Base-by-base conservation (phyloP, 2,888 invertebrate species). In the Perizoma affinitatum region DNA sequence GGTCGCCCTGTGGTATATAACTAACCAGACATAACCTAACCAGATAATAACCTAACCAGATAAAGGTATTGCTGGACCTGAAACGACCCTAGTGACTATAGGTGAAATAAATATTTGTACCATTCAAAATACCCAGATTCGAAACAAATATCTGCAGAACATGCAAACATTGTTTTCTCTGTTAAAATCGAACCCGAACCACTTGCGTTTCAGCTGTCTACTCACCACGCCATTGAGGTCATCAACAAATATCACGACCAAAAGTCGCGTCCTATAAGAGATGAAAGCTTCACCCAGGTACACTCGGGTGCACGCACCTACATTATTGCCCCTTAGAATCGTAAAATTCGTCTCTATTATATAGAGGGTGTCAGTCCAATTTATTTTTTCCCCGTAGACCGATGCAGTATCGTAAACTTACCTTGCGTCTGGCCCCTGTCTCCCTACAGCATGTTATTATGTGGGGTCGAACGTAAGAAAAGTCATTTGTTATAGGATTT, bases 311-410 rank as follows among this genome's bases (percentile, higher is more conserved):
- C 60, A 56, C 52, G 56, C 62, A 60, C 58, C 55, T 60, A 51
- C 63, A 62, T 63, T 61, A 68, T 65, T 65, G 54, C 57, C 43
- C 52, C 53, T 52, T 69, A 54, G 68, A 74, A 77, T 83, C 84
- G 78, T 85, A 87, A 86, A 87, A 78, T 73, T 74, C 74, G 78
- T 71, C 76, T 70, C 73, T 72, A 71, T 74, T 82, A 74, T 69
- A 76, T 69, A 76, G 79, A 83, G 90, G 89, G 90, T 83, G 87
- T 84, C 84, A 79, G 80, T 81, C 87, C 89, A 90, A 91, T 91
- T 90, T 91, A 89, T 91, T 90, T 90, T 90, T 90, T 88, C 87
- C 88, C 89, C 86, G 78, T 79, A 89, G 90, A 90, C 88, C 75
- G 80, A 69, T 90, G 88, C 89, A 90, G 86, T 88, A 85, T 87